A percentile compares a stretch with the other conserved stretches of the same genome.
These are phyloP conservation scores for Brachyopa scutellaris DNA, from an alignment of 2,888 invertebrate genomes.

Conservation along the genomic window DNA sequence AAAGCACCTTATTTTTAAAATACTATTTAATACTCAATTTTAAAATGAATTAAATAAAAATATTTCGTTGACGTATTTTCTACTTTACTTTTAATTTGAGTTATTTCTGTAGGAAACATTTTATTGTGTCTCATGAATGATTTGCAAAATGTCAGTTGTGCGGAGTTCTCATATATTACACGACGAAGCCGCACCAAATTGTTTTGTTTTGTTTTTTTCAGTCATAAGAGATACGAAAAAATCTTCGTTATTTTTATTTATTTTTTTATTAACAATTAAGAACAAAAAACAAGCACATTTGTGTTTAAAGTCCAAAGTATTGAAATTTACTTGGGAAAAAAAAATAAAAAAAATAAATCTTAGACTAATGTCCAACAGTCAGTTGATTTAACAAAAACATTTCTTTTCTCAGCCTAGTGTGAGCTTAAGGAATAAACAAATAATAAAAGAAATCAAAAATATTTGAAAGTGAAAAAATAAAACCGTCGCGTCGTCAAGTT, in stretches of 20 bases:
- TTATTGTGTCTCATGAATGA: too few species aligned
- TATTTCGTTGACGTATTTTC: too few species aligned
- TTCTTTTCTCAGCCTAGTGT: neutral
- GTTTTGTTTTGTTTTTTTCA: neutral
- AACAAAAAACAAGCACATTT: neutral
- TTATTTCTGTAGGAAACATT: too few species aligned
- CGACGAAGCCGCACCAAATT: neutral
- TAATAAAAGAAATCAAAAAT: neutral
- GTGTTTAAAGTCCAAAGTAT: conserved; percentile 28
- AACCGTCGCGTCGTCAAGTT: neutral
- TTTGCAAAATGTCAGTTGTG: too few species aligned
- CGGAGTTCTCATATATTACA: too few species aligned
- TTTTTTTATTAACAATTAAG: neutral
- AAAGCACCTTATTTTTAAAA: too few species aligned
- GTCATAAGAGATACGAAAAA: too few species aligned
- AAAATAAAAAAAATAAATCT: neutral
- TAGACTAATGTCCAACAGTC: conserved; percentile 23
- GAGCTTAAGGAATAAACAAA: neutral
- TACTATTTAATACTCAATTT: too few species aligned
- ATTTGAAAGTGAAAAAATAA: neutral
- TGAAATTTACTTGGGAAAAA: neutral
- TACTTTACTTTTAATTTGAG: too few species aligned
- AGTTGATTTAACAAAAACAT: neutral
- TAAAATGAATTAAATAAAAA: too few species aligned
- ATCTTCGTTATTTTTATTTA: neutral